Base-by-base conservation (phyloP, 2,113 vertebrate species). In the Erythrocercus mccallii region DNA sequence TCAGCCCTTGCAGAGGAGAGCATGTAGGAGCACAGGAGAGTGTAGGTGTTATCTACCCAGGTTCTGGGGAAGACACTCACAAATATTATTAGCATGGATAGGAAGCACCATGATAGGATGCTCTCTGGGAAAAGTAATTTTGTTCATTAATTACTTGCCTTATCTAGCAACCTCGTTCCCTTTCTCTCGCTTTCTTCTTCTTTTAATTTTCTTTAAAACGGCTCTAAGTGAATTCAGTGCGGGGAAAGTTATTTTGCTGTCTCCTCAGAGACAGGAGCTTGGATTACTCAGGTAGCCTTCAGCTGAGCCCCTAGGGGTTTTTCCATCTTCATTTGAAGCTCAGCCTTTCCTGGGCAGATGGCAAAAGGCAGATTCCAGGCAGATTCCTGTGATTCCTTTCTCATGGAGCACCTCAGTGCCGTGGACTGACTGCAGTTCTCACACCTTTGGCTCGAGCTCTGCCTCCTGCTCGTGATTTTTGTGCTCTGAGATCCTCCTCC, bases 111-210 rank as follows among this genome's bases (percentile, higher is more conserved):
- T 95, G 96, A 97, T 96, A 97, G 95, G 88, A 93, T 90, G 76
- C 95, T 89, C 90, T 87, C 62, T 92, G 86, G 92, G 86, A 96
- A 95, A 93, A 96, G 83, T 81, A 80, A 94, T 95, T 97, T 92
- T 93, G 88, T 93, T 96, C 95, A 92, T 97, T 97, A 97, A 97
- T 96, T 95, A 91, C 93, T 95, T 91, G 86, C 93, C 92, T 97
- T 96, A 97, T 97, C 97, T 91, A 45, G 24, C 33, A 88, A 68
- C 80, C 56, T 81, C 23, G 33, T 88, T 97, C 95, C 78, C 58
- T 86, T 93, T 93, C 71, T 91, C 89, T 88, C 0, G 0, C 58
- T 88, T 92, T 94, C 60, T 78, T 86, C 72, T 81, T 37, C 25
- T 68, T 92, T 89, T 72, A 91, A 95, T 94, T 95, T 94, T 95